Percentiles rank a stretch among this genome's conserved stretches.
phyloP scores from a whole-genome alignment of 2,888 invertebrate genomes.

The Drosophila kambysellisi region DNA sequence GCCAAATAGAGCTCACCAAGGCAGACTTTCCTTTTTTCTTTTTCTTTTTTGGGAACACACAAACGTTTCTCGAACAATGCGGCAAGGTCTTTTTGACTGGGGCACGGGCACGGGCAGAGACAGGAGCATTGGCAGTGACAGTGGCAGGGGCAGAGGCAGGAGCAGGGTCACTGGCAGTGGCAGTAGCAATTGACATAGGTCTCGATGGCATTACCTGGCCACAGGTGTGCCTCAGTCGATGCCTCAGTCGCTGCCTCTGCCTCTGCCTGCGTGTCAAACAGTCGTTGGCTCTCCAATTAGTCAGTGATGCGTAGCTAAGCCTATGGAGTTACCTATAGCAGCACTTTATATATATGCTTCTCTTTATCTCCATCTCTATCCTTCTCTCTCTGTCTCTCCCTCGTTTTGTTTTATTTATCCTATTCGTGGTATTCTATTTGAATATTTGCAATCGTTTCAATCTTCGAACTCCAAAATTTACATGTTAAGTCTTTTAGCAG shows the following conservation, averaged over 20 bases:
- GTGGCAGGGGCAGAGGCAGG: conserved; percentile 11
- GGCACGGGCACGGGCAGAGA: conserved; percentile 16
- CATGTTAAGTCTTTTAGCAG: conserved; percentile 3
- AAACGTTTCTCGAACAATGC: conserved; percentile 34
- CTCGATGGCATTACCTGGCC: conserved; percentile 38
- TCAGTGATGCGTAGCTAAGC: conserved; percentile 30
- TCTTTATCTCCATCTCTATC: background rate
- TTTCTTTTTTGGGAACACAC: conserved; percentile 1
- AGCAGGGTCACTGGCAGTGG: conserved; percentile 12
- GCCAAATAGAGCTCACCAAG: background rate
- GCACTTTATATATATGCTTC: background rate
- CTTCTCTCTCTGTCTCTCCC: too few relatives aligned
- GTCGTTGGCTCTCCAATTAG: conserved; percentile 35
- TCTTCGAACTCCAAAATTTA: conserved; percentile 10
- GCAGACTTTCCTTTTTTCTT: background rate
- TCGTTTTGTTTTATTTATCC: background rate
- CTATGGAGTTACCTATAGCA: background rate
- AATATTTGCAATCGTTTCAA: conserved; percentile 7
- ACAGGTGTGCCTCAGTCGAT: conserved; percentile 30
- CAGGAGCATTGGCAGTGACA: background rate
- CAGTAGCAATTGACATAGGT: conserved; percentile 25
- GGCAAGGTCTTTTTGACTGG: background rate
- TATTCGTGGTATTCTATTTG: background rate
- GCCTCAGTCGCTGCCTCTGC: background rate
- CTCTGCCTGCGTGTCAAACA: conserved; percentile 19